phyloP scores from a whole-genome alignment of 2,797 vertebrate genomes.

The Champsocephalus gunnari region DNA sequence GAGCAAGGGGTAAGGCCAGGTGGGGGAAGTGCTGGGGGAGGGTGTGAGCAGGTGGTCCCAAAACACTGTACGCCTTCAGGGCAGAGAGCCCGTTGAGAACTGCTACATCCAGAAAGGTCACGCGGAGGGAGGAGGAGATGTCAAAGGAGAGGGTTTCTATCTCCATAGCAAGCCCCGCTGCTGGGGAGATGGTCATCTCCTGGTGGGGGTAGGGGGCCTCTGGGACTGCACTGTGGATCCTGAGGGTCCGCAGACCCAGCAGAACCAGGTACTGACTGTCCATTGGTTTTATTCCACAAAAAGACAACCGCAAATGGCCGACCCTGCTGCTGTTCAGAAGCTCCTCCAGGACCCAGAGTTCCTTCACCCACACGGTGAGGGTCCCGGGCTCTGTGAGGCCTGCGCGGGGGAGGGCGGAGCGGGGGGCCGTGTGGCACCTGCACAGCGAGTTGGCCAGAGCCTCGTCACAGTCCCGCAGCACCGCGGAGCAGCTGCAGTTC shows the following conservation, averaged over 20 bases:
- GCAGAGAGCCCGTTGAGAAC: slow-evolving; percentile 68
- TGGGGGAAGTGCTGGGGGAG: slow-evolving; percentile 71
- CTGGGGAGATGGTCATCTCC: slow-evolving; percentile 52
- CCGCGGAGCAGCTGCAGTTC: slow-evolving; percentile 75
- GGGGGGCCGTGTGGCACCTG: slow-evolving; percentile 67
- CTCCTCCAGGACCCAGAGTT: slow-evolving; percentile 74
- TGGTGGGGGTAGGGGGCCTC: slow-evolving; percentile 51
- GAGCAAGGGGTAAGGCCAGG: slow-evolving; percentile 42
- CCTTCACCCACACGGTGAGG: slow-evolving; percentile 71
- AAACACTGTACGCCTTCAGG: slow-evolving; percentile 80
- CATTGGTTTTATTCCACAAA: slow-evolving; percentile 57
- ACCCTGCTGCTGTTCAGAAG: slow-evolving; percentile 73
- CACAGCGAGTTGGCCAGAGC: slow-evolving; percentile 73
- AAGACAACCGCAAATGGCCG: slow-evolving; percentile 70
- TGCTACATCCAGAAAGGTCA: slow-evolving; percentile 75
- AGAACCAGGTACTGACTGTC: slow-evolving; percentile 65
- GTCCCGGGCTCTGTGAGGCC: slow-evolving; percentile 44
- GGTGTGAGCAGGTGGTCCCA: slow-evolving; percentile 48
- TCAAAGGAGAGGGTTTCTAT: slow-evolving; percentile 25
- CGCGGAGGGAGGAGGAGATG: slow-evolving; percentile 47
- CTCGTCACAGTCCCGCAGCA: slow-evolving; percentile 68
- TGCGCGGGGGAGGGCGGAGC: slow-evolving; percentile 52
- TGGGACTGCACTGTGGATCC: slow-evolving; percentile 60
- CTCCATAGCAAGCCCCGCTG: neutral
- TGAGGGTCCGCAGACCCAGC: slow-evolving; percentile 69